phyloP scores from a whole-genome alignment of 1,140 invertebrate species.

The Eulimnadia texana region DNA sequence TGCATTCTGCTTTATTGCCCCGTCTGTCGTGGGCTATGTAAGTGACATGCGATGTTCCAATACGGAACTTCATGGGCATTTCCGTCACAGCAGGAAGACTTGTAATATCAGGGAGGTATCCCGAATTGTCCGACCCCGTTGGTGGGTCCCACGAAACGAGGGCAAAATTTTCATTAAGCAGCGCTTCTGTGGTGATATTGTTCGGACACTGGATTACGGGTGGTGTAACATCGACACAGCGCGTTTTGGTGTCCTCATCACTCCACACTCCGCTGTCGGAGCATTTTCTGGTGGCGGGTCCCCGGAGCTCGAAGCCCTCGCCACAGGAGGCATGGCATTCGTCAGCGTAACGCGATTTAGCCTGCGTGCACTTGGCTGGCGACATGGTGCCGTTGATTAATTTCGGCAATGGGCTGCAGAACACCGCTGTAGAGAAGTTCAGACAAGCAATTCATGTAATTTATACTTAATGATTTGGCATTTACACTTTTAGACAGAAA shows the following conservation, averaged over 20 bases:
- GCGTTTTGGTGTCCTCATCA: conserved; percentile 26
- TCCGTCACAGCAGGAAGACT: conserved; percentile 33
- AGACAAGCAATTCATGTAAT: background rate
- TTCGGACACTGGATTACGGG: conserved; percentile 33
- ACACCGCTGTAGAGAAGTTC: conserved; percentile 32
- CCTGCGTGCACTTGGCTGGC: conserved; percentile 34
- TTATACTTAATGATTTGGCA: background rate
- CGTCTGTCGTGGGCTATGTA: conserved; percentile 33
- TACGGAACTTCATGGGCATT: conserved; percentile 32
- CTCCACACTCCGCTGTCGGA: conserved; percentile 35
- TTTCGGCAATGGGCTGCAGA: conserved; percentile 36
- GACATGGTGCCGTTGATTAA: conserved; percentile 33
- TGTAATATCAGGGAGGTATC: conserved; percentile 31
- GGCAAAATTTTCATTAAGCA: conserved; percentile 36
- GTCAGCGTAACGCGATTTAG: conserved; percentile 35
- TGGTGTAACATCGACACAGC: conserved; percentile 29
- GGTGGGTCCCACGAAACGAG: conserved; percentile 36
- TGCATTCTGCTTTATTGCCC: conserved; percentile 32
- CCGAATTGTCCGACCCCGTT: conserved; percentile 34
- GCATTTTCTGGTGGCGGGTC: conserved; percentile 33
- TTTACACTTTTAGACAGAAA: too few relatives aligned
- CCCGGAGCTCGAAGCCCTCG: conserved; percentile 37
- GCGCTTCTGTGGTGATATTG: conserved; percentile 28
- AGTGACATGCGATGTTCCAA: conserved; percentile 30
- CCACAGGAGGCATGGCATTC: conserved; percentile 39